Evolutionary conservation across 2,888 invertebrate genomes (phyloP).

Genomic region (Plebejus argus): DNA sequence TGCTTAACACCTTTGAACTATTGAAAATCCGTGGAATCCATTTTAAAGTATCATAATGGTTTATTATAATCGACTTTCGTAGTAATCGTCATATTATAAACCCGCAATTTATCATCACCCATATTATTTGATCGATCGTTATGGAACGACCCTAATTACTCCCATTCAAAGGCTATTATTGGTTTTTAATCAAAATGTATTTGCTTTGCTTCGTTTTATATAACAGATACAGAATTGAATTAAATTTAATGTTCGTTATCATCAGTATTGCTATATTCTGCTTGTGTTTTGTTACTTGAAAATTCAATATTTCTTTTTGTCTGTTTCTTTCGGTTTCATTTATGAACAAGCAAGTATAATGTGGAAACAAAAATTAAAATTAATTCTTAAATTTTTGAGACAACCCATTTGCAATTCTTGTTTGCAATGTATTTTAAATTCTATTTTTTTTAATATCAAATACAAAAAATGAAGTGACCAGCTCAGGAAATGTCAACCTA

Average conservation of each 20-base stretch:
- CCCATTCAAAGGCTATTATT: constrained; percentile 24
- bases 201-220: constrained; percentile 15
- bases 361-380: no score
- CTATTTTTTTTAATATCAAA: no score
- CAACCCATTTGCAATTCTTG: no score
- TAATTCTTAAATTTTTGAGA: no score
- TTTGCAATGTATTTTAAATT: no score
- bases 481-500: no score
- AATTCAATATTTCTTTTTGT: background rate
- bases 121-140: constrained; percentile 23
- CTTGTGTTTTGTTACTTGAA: background rate
- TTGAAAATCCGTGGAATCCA: no score
- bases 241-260: background rate
- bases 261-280: background rate
- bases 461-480: no score
- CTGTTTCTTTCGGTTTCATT: background rate
- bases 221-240: constrained; percentile 10
- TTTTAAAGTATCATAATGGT: no score
- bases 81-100: constrained; percentile 1
- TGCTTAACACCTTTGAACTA: background rate
- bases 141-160: constrained; percentile 26
- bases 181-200: constrained; percentile 27
- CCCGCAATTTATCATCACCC: constrained; percentile 9
- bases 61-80: background rate
- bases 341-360: no score